Base-by-base conservation (phyloP, 2,113 vertebrate genomes). In the Anseranas semipalmata region DNA sequence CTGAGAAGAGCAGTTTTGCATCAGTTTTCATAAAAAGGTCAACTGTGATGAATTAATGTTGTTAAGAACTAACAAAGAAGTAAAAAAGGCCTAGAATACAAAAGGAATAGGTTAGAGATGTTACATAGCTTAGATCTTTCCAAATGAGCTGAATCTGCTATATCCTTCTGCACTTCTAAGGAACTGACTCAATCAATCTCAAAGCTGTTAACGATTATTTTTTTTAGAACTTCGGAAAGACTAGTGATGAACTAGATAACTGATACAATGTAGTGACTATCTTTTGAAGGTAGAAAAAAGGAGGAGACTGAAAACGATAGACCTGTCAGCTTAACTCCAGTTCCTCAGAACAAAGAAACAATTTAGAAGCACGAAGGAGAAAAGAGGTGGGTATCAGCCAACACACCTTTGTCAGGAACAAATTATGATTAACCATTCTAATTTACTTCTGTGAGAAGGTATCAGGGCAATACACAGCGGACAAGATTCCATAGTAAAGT, bases 21-120 rank as follows among this genome's bases (percentile, higher is more conserved):
- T 59, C 35, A 72, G 5, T 87, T 96, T 89, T 91, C 84, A 91
- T 82, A 85, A 59, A 89, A 94, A 87, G 73, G 66, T 94, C 91
- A 91, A 16, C 53, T 75, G 53, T 89, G 87, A 87, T 89, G 33
- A 92, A 95, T 94, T 94, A 95, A 75, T 9, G 1, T 52, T 67
- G 43, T 65, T 85, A 94, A 85, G 53, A 78, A 48, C 43, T 63
- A 91, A 94, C 46, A 87, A 89, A 95, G 60, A 55, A 68, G 43
- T 67, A 85, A 94, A 67, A 46, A 59, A 83, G 6, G 12, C 48
- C 58, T 58, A 73, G 53, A 87, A 91, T 35, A 95, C 59, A 92
- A 93, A 93, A 85, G 39, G 35, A 56, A 76, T 32, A 78, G 32
- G 66, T 78, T 75, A 60, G 62, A 70, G 62, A 91, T 56, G 46